Evolutionary conservation across 1,140 invertebrate species (phyloP).

Genomic region (Drosophila rhopaloa): DNA sequence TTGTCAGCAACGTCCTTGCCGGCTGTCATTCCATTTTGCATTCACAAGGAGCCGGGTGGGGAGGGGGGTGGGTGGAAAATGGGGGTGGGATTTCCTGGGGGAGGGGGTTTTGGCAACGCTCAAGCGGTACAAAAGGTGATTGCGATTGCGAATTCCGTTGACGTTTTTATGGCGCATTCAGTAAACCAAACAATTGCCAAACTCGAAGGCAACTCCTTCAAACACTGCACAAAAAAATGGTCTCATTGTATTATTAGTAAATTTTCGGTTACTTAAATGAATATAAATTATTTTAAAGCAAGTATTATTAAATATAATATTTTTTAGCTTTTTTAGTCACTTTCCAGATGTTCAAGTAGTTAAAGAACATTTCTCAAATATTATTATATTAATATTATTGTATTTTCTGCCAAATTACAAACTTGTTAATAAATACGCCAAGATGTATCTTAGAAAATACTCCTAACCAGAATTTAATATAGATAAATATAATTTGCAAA

Average conservation of each 20-base stretch:
- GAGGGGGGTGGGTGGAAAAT: not conserved
- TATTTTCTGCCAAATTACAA: too few species aligned
- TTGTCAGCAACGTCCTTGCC: constrained; percentile 81
- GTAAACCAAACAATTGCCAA: constrained; percentile 69
- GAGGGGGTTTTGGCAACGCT: constrained; percentile 54
- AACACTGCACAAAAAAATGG: constrained; percentile 22
- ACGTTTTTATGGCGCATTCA: constrained; percentile 82
- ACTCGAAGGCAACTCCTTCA: constrained; percentile 64
- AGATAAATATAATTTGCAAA: too few species aligned
- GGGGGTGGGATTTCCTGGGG: not conserved
- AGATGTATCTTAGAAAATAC: too few species aligned
- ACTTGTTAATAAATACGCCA: too few species aligned
- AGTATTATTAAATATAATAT: too few species aligned
- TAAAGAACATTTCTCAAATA: too few species aligned
- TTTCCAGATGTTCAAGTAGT: too few species aligned
- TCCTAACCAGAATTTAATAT: too few species aligned
- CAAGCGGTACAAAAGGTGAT: constrained; percentile 77
- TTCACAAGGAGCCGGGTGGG: constrained; percentile 42
- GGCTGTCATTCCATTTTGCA: constrained; percentile 78
- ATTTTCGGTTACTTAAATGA: too few species aligned
- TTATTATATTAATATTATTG: too few species aligned
- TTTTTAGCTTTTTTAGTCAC: too few species aligned
- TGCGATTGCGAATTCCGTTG: constrained; percentile 82
- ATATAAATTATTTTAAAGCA: too few species aligned
- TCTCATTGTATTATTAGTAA: not conserved